These are phyloP conservation scores for Mormyrus hasselquistii DNA, from an alignment of 2,797 vertebrate species.

Conservation along the genomic window DNA sequence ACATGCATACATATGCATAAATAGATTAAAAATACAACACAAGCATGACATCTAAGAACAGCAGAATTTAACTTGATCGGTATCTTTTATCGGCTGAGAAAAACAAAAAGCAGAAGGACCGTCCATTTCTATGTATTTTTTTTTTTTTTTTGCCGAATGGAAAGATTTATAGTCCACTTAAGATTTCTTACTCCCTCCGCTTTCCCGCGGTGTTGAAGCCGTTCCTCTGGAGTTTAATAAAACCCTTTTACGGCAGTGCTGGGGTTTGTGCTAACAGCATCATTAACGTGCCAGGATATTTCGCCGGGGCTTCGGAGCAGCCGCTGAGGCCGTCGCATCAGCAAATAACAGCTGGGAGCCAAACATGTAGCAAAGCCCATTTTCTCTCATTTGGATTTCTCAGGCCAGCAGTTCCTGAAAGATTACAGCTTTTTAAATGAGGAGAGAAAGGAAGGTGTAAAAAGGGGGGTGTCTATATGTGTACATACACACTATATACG, in stretches of 20 bases:
- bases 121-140: not conserved
- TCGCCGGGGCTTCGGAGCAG: not conserved
- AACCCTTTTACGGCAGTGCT: not conserved
- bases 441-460: not conserved
- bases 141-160: not conserved
- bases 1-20: not conserved
- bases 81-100: not conserved
- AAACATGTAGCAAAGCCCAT: not conserved
- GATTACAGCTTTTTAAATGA: not conserved
- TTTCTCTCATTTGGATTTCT: not conserved
- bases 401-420: not conserved
- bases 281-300: not conserved
- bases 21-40: not conserved
- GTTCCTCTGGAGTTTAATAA: constrained; percentile 16
- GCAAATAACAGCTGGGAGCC: not conserved
- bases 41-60: not conserved
- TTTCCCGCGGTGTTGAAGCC: not conserved
- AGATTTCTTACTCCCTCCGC: constrained; percentile 15
- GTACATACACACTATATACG: not conserved
- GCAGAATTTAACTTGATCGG: not conserved
- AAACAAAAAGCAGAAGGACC: not conserved
- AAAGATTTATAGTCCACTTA: constrained; percentile 22
- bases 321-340: not conserved
- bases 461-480: not conserved
- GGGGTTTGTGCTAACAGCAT: constrained; percentile 4